Percentiles rank a stretch among this genome's conserved stretches.
phyloP scores from a whole-genome alignment of 2,888 invertebrate genomes.

The Pyrrhosoma nymphula region DNA sequence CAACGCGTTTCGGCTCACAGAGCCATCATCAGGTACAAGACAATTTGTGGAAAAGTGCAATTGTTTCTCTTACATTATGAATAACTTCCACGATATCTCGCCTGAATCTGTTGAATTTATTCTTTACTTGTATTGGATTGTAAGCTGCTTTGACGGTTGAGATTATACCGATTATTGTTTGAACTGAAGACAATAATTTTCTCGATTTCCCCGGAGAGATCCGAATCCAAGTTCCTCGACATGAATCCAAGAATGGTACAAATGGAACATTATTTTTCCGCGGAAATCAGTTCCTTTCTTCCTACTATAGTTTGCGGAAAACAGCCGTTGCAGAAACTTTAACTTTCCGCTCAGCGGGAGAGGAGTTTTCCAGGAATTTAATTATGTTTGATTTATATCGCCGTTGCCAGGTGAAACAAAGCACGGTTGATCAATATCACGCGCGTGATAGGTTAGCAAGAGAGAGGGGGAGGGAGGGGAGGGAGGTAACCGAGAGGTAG shows the following conservation, averaged over 20 bases:
- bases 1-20: too few relatives aligned
- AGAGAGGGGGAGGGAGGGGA: neutral
- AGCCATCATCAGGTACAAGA: too few relatives aligned
- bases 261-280: neutral
- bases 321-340: neutral
- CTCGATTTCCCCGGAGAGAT: neutral
- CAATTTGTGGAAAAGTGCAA: too few relatives aligned
- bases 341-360: neutral
- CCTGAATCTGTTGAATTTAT: too few relatives aligned
- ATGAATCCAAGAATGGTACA: neutral
- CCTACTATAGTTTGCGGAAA: neutral
- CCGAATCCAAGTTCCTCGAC: neutral
- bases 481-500: too few relatives aligned
- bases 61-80: too few relatives aligned
- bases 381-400: neutral
- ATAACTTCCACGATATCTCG: too few relatives aligned
- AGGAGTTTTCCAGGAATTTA: neutral
- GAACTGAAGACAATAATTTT: neutral
- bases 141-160: too few relatives aligned
- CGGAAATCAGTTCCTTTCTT: neutral
- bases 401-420: neutral
- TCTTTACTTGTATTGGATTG: too few relatives aligned
- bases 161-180: neutral
- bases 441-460: slow-evolving; percentile 7
- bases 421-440: slow-evolving; percentile 17